Base-by-base conservation (phyloP, 2,888 invertebrate species). In the Caenorhabditis sp. region DNA sequence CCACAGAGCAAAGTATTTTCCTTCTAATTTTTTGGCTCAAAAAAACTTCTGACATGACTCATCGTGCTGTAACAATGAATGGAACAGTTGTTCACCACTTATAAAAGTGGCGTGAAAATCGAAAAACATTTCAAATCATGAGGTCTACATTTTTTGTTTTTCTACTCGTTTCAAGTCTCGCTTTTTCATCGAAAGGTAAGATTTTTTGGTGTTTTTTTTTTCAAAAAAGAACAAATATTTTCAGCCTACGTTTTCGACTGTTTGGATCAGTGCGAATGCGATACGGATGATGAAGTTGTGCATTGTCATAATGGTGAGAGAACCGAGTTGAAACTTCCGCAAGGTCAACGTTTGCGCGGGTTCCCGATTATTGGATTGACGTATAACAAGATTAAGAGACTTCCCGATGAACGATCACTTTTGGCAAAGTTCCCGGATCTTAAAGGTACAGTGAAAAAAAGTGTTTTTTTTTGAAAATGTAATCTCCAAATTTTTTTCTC, bases 241-340 rank as follows among this genome's bases (percentile, higher is more conserved):
- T 59, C 63, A 81, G 83, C 61, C 12, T 84, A 84, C 65, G 66
- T 78, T 0, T 85, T 83, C 67, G 69, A 77, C 23, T 85, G 85
- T 66, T 69, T 85, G n/a, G 84, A 83, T 57, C 66, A 70, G 1
- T 85, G 85, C 61, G 81, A 81, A 31, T 85, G 85, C 43, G 83
- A 85, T 59, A 85, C 85, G 3, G 78, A 78, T n/a, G 85, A 83
- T 53, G 84, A 84, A 55, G 74, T 83, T 6, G 76, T 85, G 58
- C 84, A 84, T 58, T 85, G 85, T 66, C 84, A 85, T 76, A 84
- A 84, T 64, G 81, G 80, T 36, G 71, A 79, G 2, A 76, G 83
- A 24, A 78, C 70, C 0, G 65, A 79, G 26, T 62, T 85, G 12
- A 54, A 69, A n/a, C 71, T 84, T 0, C 84, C 84, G 8, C 57